Evolutionary conservation across 1,140 invertebrate genomes (phyloP).

Genomic region (Laupala kohalensis): DNA sequence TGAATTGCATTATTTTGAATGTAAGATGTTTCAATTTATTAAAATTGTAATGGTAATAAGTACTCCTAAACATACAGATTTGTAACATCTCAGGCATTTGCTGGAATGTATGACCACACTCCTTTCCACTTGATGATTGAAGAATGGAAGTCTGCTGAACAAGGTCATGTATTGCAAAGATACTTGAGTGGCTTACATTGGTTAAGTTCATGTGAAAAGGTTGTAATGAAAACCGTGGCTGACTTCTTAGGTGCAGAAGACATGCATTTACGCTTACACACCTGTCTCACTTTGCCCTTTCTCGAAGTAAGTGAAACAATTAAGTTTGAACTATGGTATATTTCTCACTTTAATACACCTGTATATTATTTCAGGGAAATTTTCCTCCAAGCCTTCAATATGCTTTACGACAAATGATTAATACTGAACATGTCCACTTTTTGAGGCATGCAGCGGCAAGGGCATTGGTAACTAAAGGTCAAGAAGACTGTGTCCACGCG

Average conservation of each 20-base stretch:
- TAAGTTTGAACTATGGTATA: too few relatives aligned
- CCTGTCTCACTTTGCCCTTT: background rate
- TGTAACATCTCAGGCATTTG: background rate
- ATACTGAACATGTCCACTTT: background rate
- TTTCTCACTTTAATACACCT: background rate
- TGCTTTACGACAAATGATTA: background rate
- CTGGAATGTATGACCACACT: background rate
- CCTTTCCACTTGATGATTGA: background rate
- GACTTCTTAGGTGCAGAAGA: background rate
- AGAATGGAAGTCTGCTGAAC: background rate
- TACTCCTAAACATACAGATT: background rate
- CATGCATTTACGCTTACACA: background rate
- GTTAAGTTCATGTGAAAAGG: background rate
- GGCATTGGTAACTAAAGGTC: background rate
- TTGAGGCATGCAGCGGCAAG: background rate
- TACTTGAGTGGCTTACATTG: background rate
- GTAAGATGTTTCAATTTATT: background rate
- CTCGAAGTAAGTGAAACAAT: background rate
- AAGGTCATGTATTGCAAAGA: background rate
- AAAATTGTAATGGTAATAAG: background rate
- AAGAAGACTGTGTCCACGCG: background rate
- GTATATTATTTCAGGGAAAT: background rate
- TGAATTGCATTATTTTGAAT: too few relatives aligned
- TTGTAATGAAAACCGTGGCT: background rate
- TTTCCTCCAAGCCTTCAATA: background rate